phyloP scores from a whole-genome alignment of 2,797 vertebrate species.

The Sardinella longiceps region DNA sequence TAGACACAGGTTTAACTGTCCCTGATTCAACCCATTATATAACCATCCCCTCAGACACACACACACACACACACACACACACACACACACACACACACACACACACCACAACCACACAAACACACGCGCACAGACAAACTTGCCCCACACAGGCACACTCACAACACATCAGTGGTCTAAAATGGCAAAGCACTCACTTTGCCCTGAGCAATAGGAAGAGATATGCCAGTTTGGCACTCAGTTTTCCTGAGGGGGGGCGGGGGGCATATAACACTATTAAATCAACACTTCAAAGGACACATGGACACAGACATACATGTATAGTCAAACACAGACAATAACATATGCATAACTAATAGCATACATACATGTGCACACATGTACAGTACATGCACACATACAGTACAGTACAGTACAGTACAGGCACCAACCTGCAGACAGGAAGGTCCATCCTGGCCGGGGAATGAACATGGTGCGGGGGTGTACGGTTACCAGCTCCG shows the following conservation, averaged over 20 bases:
- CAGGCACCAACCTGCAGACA: constrained; percentile 87
- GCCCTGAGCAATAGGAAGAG: neutral
- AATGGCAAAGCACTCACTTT: neutral
- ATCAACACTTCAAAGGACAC: neutral
- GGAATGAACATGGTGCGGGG: constrained; percentile 86
- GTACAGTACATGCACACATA: neutral
- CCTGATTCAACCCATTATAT: neutral
- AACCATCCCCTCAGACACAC: neutral
- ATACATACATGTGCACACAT: too few relatives aligned
- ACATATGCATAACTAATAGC: neutral
- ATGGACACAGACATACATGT: neutral
- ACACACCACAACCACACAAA: neutral
- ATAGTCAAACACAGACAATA: neutral
- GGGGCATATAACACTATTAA: neutral
- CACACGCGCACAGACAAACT: neutral
- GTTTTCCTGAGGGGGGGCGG: neutral
- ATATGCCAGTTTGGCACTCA: neutral
- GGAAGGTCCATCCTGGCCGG: constrained; percentile 81
- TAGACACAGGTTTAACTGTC: neutral
- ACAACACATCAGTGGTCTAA: neutral
- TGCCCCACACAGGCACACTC: neutral
- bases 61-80: neutral
- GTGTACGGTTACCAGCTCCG: constrained; percentile 78
- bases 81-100: neutral
- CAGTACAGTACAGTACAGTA: too few relatives aligned